phyloP scores from a whole-genome alignment of 2,113 vertebrate species.

The Ophthalmolycus amberensis region DNA sequence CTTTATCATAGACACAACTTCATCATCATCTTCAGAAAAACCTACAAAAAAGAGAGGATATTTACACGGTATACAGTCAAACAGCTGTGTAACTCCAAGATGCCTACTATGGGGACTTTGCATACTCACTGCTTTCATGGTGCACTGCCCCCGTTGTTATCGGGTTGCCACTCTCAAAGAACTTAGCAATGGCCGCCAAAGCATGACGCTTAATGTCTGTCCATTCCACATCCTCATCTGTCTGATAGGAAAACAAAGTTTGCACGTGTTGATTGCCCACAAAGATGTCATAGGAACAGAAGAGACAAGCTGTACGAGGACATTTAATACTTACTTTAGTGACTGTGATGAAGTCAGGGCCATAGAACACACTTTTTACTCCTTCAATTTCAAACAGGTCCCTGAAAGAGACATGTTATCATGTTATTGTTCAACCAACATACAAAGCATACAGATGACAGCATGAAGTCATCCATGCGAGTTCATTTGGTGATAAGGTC shows the following conservation, averaged over 20 bases:
- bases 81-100: neutral
- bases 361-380: conserved; percentile 87
- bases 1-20: conserved; percentile 86
- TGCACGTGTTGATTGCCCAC: neutral
- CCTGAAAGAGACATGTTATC: conserved; percentile 66
- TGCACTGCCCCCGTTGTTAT: conserved; percentile 78
- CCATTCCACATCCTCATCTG: conserved; percentile 84
- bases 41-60: conserved; percentile 61
- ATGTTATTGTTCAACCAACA: conserved; percentile 14
- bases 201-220: conserved; percentile 79
- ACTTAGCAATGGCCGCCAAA: conserved; percentile 78
- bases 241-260: conserved; percentile 63
- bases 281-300: neutral
- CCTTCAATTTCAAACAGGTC: conserved; percentile 86
- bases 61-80: neutral
- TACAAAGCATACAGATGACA: neutral
- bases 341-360: conserved; percentile 87
- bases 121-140: conserved; percentile 82
- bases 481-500: conserved; percentile 5
- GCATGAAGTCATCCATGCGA: neutral
- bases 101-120: neutral
- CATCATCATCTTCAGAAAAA: conserved; percentile 85
- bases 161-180: conserved; percentile 83
- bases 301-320: neutral
- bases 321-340: conserved; percentile 80